A percentile compares a stretch with the other conserved stretches of the same genome.
These are phyloP conservation scores for Chrysochloris asiatica DNA, from an alignment of 2,113 vertebrate genomes.

Conservation along the genomic window DNA sequence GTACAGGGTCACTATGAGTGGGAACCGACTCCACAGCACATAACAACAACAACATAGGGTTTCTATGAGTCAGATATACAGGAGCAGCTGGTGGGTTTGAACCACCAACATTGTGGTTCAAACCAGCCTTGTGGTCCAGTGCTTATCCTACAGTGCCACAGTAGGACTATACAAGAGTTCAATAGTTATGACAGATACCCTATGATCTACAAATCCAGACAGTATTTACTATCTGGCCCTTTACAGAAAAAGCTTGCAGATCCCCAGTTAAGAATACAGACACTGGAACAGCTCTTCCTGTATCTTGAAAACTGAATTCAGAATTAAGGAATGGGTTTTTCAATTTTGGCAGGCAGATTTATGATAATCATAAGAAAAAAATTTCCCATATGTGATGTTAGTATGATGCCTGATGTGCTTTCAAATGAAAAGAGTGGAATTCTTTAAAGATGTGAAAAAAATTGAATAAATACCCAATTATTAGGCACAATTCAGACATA, in stretches of 20 bases:
- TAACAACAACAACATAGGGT: no score
- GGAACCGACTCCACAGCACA: no score
- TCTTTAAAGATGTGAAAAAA: slow-evolving; percentile 19
- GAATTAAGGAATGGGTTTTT: slow-evolving; percentile 45
- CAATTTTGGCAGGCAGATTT: neutral
- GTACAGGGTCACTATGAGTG: no score
- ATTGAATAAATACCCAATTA: neutral
- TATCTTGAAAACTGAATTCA: slow-evolving; percentile 29
- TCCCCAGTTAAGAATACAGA: slow-evolving; percentile 1
- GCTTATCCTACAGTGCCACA: no score
- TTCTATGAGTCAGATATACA: no score
- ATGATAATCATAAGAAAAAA: slow-evolving; percentile 52
- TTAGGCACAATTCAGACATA: slow-evolving; percentile 1
- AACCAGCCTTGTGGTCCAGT: no score
- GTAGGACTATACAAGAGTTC: no score
- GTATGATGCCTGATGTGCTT: neutral
- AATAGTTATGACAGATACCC: neutral
- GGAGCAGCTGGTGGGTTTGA: no score
- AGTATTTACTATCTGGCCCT: slow-evolving; percentile 16
- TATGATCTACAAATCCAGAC: neutral
- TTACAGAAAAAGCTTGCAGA: slow-evolving; percentile 21
- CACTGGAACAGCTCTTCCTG: neutral
- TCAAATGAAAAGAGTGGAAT: slow-evolving; percentile 28
- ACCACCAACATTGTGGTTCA: no score
- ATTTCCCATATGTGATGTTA: slow-evolving; percentile 42